phyloP scores from a whole-genome alignment of 2,888 invertebrate species.

The Fragum whitleyi region DNA sequence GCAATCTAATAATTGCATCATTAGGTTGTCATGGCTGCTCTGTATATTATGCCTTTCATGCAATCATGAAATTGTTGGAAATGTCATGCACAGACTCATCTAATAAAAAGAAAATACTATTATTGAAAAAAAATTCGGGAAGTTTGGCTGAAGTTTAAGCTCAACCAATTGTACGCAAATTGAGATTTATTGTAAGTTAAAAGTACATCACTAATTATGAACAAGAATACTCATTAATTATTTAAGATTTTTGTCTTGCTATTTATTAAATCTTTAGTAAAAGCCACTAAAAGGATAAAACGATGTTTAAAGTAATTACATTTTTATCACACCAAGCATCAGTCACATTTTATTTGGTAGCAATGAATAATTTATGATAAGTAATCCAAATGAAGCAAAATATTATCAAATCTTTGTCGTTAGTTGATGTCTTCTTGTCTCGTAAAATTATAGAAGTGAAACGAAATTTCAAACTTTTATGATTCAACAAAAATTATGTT shows the following conservation, averaged over 20 bases:
- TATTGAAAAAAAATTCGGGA: too few relatives aligned
- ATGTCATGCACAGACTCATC: too few relatives aligned
- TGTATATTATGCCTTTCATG: too few relatives aligned
- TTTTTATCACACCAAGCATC: constrained; percentile 1
- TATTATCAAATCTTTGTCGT: constrained; percentile 12
- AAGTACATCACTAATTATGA: too few relatives aligned
- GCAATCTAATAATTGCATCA: too few relatives aligned
- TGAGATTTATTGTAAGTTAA: too few relatives aligned
- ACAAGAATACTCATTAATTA: not conserved
- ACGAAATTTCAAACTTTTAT: not conserved
- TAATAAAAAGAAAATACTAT: too few relatives aligned
- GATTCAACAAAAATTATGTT: not conserved
- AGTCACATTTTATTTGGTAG: constrained; percentile 7
- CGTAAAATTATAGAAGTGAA: not conserved
- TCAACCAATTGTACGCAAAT: too few relatives aligned
- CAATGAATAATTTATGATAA: constrained; percentile 18
- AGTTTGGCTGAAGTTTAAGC: too few relatives aligned
- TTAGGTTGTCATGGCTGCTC: too few relatives aligned
- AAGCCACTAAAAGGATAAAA: not conserved
- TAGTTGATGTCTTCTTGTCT: constrained; percentile 4
- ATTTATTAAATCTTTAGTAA: not conserved
- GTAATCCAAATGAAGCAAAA: constrained; percentile 14
- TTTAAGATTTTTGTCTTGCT: not conserved
- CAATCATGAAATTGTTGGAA: too few relatives aligned
- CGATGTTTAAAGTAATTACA: not conserved